phyloP scores from a whole-genome alignment of 1,140 invertebrate genomes.

The Acromyrmex charruanus region DNA sequence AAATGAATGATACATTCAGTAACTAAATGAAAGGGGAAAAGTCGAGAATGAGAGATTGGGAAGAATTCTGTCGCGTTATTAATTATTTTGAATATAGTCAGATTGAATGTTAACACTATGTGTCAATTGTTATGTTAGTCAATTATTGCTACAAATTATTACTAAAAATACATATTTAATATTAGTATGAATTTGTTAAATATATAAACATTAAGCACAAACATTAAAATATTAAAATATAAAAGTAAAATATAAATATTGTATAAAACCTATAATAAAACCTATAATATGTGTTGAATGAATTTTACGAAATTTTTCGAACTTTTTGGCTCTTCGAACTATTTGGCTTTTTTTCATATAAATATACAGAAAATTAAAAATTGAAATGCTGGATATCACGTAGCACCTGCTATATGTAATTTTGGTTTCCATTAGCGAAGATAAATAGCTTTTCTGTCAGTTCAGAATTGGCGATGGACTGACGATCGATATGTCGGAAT shows the following conservation, averaged over 20 bases:
- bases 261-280: not conserved
- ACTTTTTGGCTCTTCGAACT: not conserved
- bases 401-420: not conserved
- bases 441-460: slow-evolving; percentile 15
- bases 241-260: not conserved
- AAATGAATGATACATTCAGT: slow-evolving; percentile 22
- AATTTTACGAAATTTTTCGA: not conserved
- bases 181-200: not conserved
- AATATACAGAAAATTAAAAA: slow-evolving; percentile 4
- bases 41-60: not conserved
- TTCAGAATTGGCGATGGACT: slow-evolving; percentile 13
- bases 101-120: not conserved
- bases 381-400: not conserved
- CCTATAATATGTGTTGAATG: not conserved
- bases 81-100: not conserved
- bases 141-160: not conserved
- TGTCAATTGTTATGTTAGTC: not conserved
- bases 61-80: slow-evolving; percentile 15
- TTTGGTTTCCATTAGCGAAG: slow-evolving; percentile 27
- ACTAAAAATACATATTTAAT: not conserved
- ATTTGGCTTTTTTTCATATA: not conserved
- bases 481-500: slow-evolving; percentile 32
- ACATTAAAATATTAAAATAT: not conserved
- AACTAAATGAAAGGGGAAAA: not conserved
- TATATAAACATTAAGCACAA: not conserved